These are phyloP conservation scores for Hoplodrina ambigua DNA, from an alignment of 2,888 invertebrate genomes.

Conservation along the genomic window DNA sequence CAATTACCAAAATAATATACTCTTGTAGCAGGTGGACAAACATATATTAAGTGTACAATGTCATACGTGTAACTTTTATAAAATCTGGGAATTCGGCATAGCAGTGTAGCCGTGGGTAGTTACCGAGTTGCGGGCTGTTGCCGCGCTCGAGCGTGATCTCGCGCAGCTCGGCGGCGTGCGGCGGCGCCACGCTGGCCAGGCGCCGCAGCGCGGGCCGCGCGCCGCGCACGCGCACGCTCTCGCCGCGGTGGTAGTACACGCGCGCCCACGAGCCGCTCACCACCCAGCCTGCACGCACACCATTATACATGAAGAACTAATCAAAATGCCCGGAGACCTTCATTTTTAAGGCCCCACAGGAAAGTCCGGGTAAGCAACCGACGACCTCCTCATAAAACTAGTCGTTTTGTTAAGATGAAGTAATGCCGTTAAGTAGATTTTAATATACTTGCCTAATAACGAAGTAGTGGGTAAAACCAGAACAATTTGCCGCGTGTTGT, in stretches of 20 bases:
- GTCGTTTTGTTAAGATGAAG: too few species aligned
- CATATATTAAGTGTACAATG: too few species aligned
- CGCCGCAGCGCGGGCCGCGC: conserved; percentile 95
- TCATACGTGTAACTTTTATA: too few species aligned
- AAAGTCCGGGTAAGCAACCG: too few species aligned
- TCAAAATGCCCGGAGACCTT: too few species aligned
- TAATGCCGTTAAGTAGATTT: neutral
- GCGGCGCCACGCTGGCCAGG: conserved; percentile 94
- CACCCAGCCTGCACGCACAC: conserved; percentile 83
- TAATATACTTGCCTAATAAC: conserved; percentile 90
- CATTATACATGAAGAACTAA: too few species aligned
- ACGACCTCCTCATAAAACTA: too few species aligned
- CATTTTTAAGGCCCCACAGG: too few species aligned
- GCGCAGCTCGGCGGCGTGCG: conserved; percentile 92
- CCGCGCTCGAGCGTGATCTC: conserved; percentile 96
- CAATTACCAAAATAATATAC: too few species aligned
- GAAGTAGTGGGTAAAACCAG: conserved; percentile 96
- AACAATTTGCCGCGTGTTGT: conserved; percentile 94
- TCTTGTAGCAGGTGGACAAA: too few species aligned
- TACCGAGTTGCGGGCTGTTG: conserved; percentile 94
- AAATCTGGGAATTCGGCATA: too few species aligned
- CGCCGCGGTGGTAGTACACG: conserved; percentile 98
- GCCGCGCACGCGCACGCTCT: conserved; percentile 96
- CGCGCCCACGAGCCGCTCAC: conserved; percentile 92
- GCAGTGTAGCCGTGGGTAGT: conserved; percentile 6